Evolutionary conservation across 2,797 vertebrate genomes (phyloP), one percentile per base, ranked within the genome.

Genomic region (Manis pentadactyla): DNA sequence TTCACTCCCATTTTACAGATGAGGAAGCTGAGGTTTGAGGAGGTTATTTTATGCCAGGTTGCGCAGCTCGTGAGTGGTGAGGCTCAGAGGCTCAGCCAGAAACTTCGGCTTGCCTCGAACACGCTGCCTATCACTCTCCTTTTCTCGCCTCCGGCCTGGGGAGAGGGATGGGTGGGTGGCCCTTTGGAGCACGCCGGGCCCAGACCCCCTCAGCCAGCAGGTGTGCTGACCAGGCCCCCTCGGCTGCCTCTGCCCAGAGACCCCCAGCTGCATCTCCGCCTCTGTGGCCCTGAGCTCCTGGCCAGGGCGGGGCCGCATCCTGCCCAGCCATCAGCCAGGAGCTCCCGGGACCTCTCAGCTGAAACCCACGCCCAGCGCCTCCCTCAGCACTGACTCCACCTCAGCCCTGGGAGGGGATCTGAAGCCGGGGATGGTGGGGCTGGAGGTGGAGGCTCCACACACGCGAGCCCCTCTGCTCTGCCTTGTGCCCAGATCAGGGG

Each of bases 401-500:
- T n/a, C 5, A 0, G 12, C 49, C 81, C 18, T 74, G 34, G 31
- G 57, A 49, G 59, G 10, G 71, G 77, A 7, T 34, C 25, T 12
- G 34, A 7, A 78, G 15, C 23, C 12, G 23, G 93, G 94, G 95
- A 15, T 14, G 25, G 77, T 0, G 59, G 96, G 96, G 95, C 46
- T 21, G 93, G 87, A 55, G 96, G 95, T 39, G 46, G n/a, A 39
- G 29, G 53, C 82, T 68, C 73, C 29, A 31, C 46, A 46, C 46
- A 46, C 2, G 46, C 46, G 46, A 2, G 10, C 1, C 3, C 87
- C 85, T 78, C 89, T 63, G 93, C 88, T 49, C 75, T 81, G 95
- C 84, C 95, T 97, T 1, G 34, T 90, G 31, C 94, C 92, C 69
- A 94, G 92, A 97, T 98, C 97, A 90, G 96, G 97, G 95, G 97